Conservation (phyloP, 2,888 invertebrate genomes). For the Phlogophora meticulosa region DNA sequence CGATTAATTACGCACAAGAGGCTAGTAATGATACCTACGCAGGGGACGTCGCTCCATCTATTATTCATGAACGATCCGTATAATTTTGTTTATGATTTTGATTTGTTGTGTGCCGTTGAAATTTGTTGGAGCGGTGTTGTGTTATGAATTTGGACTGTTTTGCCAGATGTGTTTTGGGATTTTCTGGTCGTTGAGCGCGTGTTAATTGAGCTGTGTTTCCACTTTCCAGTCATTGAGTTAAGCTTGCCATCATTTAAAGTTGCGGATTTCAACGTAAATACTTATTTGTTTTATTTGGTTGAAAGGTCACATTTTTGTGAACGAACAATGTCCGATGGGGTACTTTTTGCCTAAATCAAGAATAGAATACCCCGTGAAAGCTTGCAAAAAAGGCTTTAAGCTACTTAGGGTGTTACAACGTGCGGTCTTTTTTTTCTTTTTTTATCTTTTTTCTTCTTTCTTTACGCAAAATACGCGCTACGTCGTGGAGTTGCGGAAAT, state of each 20-base stretch:
- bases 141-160: conserved; percentile 43
- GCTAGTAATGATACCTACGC: conserved; percentile 83
- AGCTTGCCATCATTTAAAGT: not conserved
- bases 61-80: conserved; percentile 76
- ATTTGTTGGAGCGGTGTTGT: conserved; percentile 40
- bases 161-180: conserved; percentile 20
- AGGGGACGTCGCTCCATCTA: conserved; percentile 75
- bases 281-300: not conserved
- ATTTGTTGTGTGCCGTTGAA: conserved; percentile 50
- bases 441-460: too few species aligned
- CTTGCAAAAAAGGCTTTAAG: too few species aligned
- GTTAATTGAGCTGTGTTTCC: conserved; percentile 25
- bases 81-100: conserved; percentile 65
- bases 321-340: too few species aligned
- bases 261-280: not conserved
- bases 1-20: conserved; percentile 90
- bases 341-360: too few species aligned
- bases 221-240: conserved; percentile 15
- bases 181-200: conserved; percentile 24
- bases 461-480: too few species aligned
- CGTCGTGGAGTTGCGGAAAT: too few species aligned
- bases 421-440: too few species aligned
- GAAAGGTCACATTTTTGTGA: not conserved
- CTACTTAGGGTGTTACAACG: too few species aligned
- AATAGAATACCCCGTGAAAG: too few species aligned